Evolutionary conservation across 2,888 invertebrate species (phyloP).

Genomic region (Cephus runcator): DNA sequence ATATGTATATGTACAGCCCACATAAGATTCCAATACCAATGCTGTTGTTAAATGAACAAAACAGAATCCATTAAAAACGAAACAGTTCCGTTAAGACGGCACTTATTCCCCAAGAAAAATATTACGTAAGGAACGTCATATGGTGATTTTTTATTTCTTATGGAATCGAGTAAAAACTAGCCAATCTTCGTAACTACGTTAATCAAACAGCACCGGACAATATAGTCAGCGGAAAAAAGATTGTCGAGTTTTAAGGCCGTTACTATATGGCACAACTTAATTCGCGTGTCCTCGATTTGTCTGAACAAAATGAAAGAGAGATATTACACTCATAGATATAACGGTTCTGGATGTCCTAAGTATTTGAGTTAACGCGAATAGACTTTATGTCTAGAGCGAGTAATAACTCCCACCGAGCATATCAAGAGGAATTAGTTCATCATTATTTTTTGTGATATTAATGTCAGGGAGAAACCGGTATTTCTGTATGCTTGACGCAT

Average conservation of each 20-base stretch:
- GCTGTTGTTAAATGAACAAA: background rate
- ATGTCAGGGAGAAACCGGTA: background rate
- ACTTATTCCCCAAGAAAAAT: background rate
- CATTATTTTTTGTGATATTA: background rate
- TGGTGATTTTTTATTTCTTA: background rate
- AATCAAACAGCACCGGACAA: background rate
- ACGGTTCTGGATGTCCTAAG: background rate
- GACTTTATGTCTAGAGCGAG: background rate
- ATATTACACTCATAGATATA: background rate
- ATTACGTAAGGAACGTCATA: background rate
- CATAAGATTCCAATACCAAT: background rate
- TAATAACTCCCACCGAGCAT: background rate
- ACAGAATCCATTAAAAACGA: background rate
- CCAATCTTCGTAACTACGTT: background rate
- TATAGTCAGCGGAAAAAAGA: background rate
- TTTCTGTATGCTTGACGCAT: slow-evolving; percentile 3
- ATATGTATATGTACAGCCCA: background rate
- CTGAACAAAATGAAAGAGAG: background rate
- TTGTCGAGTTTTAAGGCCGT: background rate
- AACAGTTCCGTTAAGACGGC: background rate
- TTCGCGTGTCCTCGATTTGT: background rate
- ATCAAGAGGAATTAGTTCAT: background rate
- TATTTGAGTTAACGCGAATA: background rate
- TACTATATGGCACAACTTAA: background rate
- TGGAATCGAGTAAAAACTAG: background rate